Evolutionary conservation across 1,140 invertebrate genomes (phyloP), one percentile per base, ranked within the genome.

Genomic region (Sarcophaga bullata): DNA sequence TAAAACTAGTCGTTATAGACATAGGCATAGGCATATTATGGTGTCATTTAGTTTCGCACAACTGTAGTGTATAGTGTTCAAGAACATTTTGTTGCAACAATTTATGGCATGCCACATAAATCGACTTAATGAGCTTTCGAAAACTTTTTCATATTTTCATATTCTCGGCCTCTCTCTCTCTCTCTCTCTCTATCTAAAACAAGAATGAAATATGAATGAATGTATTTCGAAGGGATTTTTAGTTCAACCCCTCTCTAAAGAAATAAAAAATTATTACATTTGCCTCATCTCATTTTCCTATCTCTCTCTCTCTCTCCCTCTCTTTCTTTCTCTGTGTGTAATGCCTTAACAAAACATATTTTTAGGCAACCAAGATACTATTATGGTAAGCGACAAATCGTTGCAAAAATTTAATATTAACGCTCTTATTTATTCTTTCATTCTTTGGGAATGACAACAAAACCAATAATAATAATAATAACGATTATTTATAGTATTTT

Each of bases 91-190:
- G 75, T 50, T 78, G 75, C 75, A 78, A 78, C 75, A 78, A 78
- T 78, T 78, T 78, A 78, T 78, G 75, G 48, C 48, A 19, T 78
- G 75, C 75, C 75, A 78, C 48, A 78, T 78, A 78, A 78, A 78
- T 78, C 75, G 75, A 78, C 75, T 78, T 78, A 78, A 78, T 78
- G 75, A 78, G 75, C 75, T 78, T 78, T 78, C 49, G 48, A 78
- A 19, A 78, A 76, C 54, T 58, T 58, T 76, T 76, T 76, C 73
- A 76, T 76, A 76, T 78, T 78, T 78, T 78, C 75, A 78, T 78
- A 78, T 78, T 48, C 75, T 78, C 75, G 25, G 75, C n/a, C 75
- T 78, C 48, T 78, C 48, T 52, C 9, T 78, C 48, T 52, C 9
- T 48, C 75, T 78, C 75, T 25, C 48, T 9, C 75, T 78, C 48